A percentile compares a stretch with the other conserved stretches of the same genome.
These are phyloP conservation scores for Ondatra zibethicus DNA, from an alignment of 2,113 vertebrate genomes.

Conservation along the genomic window DNA sequence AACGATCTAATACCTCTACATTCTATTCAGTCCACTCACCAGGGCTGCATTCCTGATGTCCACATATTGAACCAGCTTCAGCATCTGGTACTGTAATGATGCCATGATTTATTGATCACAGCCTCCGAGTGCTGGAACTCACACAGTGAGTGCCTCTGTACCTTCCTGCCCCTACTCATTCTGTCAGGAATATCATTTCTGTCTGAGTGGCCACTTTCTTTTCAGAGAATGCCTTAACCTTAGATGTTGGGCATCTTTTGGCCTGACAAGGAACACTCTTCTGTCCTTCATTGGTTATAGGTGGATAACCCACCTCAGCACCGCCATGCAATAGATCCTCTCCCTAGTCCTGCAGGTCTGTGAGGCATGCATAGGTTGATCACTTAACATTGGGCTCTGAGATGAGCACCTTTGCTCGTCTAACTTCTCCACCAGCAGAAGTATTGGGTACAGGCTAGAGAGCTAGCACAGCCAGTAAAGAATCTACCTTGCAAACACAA, in stretches of 20 bases:
- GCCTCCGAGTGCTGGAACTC: background rate
- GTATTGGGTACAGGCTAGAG: background rate
- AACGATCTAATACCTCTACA: background rate
- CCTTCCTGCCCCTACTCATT: background rate
- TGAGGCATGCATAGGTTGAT: background rate
- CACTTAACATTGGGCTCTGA: background rate
- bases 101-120: background rate
- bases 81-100: too few relatives aligned
- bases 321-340: fast-evolving
- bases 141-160: fast-evolving
- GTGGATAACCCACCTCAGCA: background rate
- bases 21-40: background rate
- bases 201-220: background rate
- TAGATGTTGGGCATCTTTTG: background rate
- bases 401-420: background rate
- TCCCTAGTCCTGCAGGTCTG: background rate
- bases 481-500: background rate
- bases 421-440: background rate
- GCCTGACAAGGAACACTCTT: background rate
- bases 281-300: background rate
- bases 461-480: too few relatives aligned
- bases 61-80: background rate
- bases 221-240: background rate
- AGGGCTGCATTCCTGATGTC: too few relatives aligned
- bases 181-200: background rate